Evolutionary conservation across 2,797 vertebrate species (phyloP).

Genomic region (Potorous gilbertii): DNA sequence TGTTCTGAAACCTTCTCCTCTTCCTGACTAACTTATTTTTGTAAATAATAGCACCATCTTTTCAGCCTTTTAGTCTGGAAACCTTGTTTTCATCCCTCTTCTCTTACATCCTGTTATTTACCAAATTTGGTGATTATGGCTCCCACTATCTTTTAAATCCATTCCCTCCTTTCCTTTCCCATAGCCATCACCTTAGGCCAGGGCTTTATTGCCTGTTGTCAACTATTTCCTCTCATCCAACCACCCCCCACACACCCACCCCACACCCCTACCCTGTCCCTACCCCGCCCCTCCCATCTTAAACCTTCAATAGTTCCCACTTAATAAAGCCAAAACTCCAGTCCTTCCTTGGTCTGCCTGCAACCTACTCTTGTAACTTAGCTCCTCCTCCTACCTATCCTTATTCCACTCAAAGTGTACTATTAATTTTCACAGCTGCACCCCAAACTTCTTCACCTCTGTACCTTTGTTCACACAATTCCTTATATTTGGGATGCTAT

Average conservation of each 20-base stretch:
- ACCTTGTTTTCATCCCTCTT: neutral
- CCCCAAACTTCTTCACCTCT: neutral
- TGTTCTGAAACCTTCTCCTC: neutral
- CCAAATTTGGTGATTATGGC: neutral
- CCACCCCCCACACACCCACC: no score
- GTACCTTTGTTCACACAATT: neutral
- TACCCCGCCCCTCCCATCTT: neutral
- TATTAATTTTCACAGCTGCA: neutral
- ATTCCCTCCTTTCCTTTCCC: neutral
- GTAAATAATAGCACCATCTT: neutral
- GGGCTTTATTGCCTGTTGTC: neutral
- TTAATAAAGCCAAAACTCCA: neutral
- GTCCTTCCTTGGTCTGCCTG: neutral
- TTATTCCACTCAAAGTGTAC: neutral
- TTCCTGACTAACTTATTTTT: neutral
- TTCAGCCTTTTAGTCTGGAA: neutral
- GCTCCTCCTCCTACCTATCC: neutral
- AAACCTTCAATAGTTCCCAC: neutral
- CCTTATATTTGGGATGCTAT: neutral
- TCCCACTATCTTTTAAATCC: neutral
- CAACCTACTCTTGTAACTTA: neutral
- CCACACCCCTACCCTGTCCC: no score
- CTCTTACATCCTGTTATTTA: neutral
- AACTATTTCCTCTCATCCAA: neutral
- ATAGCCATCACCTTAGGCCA: neutral